Base-by-base conservation (phyloP, 1,140 invertebrate genomes). In the Laodelphax striatellus region DNA sequence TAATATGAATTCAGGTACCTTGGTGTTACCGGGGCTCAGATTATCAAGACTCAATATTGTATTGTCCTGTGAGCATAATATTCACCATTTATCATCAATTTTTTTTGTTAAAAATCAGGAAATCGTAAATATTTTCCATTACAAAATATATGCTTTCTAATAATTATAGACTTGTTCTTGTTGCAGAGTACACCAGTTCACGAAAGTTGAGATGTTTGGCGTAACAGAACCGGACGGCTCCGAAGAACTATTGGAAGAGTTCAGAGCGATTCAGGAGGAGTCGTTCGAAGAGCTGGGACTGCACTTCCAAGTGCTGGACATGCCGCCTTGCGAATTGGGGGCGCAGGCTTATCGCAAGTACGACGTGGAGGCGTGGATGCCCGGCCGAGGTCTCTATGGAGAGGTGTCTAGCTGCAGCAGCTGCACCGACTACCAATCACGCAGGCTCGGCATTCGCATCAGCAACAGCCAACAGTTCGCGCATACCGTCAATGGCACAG, bases 321-420 rank as follows among this genome's bases (percentile, higher is more conserved):
- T 99, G 97, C 92, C 95, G 1, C 84, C 90, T 14, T 77, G 87
- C 73, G 97, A 99, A 70, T 73, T 99, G 52, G 96, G 97, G 14
- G 82, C 88, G 44, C 85, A 93, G 42, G 97, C 97, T 21, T 90
- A 87, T 73, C 82, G 88, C 71, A 82, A 75, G 67, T 91, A 88
- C 76, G 97, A 99, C 71, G 90, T 98, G 61, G 97, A 99, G 79
- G 88, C 92, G 13, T 99, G 93, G 92, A 87, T 99, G 85, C 92
- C 94, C 14, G 91, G 89, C 0, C 79, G 84, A 59, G 78, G 84
- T 61, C 76, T 81, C 53, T 97, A 82, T 79, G 94, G 93, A 22
- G 95, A 97, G 79, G 86, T 99, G 61, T 97, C 94, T 1, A 98
- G 94, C 73, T 92, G 94, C 64, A 98, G 95, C 62, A 95, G 99